These are phyloP conservation scores for Portevinia maculata DNA, from an alignment of 2,888 invertebrate species.

Conservation along the genomic window DNA sequence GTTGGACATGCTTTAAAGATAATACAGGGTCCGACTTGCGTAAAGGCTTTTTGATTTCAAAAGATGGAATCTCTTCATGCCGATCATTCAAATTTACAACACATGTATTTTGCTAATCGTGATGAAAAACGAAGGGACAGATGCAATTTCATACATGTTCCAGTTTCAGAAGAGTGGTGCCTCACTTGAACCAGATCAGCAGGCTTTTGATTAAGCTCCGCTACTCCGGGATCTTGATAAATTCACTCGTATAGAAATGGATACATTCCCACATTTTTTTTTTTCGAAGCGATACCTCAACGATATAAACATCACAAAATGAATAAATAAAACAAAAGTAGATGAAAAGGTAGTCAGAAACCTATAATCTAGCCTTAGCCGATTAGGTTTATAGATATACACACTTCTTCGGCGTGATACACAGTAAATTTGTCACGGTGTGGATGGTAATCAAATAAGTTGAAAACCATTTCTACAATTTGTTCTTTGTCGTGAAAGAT, in stretches of 20 bases:
- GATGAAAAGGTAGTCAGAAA: conserved; percentile 18
- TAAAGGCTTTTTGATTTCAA: no score
- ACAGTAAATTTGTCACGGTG: conserved; percentile 32
- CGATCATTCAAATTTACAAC: no score
- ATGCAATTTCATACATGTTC: no score
- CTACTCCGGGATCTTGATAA: conserved; percentile 1
- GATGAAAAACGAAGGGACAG: no score
- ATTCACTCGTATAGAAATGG: neutral
- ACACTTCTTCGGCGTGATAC: conserved; percentile 14
- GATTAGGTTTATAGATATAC: conserved; percentile 52
- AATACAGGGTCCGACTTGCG: no score
- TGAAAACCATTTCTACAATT: conserved; percentile 9
- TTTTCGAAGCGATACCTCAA: neutral
- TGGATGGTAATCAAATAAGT: conserved; percentile 30
- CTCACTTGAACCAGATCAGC: no score
- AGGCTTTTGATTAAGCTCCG: no score
- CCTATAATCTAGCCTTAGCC: conserved; percentile 45
- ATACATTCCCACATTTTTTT: neutral
- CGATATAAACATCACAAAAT: neutral
- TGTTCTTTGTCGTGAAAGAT: conserved; percentile 12
- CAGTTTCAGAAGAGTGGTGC: no score
- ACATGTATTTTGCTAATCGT: no score
- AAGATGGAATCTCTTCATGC: no score
- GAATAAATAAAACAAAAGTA: conserved; percentile 1
- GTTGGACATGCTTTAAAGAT: no score